Conservation (phyloP, 2,888 invertebrate species). For the Cheilosia pagana region DNA sequence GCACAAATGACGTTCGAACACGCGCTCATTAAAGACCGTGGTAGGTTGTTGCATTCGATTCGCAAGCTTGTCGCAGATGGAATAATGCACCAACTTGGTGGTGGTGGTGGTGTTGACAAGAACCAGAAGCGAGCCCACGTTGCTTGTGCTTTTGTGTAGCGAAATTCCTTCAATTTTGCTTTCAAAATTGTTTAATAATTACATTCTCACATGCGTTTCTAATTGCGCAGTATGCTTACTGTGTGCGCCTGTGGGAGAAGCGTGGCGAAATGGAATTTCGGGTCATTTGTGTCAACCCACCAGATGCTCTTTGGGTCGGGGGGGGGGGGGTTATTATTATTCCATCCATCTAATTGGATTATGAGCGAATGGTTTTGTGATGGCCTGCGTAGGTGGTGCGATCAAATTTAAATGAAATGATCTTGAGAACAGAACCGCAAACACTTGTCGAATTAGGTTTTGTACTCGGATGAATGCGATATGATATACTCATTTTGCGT, state of each 20-base stretch:
- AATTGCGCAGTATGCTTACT: constrained; percentile 33
- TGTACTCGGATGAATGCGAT: not conserved
- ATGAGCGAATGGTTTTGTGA: constrained; percentile 43
- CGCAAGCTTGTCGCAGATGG: constrained; percentile 1
- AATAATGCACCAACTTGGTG: constrained; percentile 10
- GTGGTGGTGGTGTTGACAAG: constrained; percentile 20
- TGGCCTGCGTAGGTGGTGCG: constrained; percentile 30
- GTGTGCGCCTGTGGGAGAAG: constrained; percentile 55
- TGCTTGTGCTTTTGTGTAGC: not conserved
- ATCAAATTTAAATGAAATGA: constrained; percentile 35
- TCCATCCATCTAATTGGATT: constrained; percentile 56
- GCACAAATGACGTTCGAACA: constrained; percentile 42
- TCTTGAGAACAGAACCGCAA: constrained; percentile 1
- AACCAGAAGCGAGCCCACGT: constrained; percentile 35
- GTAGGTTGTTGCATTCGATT: constrained; percentile 19
- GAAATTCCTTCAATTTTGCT: constrained; percentile 7
- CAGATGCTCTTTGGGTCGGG: constrained; percentile 46
- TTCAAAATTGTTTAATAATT: constrained; percentile 38
- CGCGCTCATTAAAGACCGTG: constrained; percentile 32
- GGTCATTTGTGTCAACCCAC: constrained; percentile 70
- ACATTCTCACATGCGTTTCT: constrained; percentile 58
- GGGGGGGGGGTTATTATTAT: constrained; percentile 33
- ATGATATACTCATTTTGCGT: not conserved
- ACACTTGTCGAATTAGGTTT: constrained; percentile 38
- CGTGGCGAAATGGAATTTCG: constrained; percentile 65